Percentiles rank a stretch among this genome's conserved stretches.
These are phyloP conservation scores for Liparis tanakae DNA, from an alignment of 2,797 vertebrate genomes.

Conservation along the genomic window DNA sequence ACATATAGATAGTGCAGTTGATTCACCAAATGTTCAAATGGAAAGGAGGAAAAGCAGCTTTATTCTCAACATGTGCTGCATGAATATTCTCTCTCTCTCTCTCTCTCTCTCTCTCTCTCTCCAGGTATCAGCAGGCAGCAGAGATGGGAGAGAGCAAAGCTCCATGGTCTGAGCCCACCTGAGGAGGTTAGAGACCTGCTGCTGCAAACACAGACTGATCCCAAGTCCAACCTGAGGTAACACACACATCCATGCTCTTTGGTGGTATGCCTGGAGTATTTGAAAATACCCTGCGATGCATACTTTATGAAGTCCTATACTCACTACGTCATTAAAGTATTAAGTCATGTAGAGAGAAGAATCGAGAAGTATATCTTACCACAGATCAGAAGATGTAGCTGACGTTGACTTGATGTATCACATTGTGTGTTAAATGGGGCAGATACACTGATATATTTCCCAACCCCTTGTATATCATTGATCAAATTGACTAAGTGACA, in stretches of 20 bases:
- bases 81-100: neutral
- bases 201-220: conserved; percentile 72
- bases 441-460: neutral
- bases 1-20: too few relatives aligned
- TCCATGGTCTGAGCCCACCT: conserved; percentile 86
- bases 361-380: too few relatives aligned
- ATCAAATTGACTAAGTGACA: neutral
- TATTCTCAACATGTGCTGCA: too few relatives aligned
- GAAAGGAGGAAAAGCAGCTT: too few relatives aligned
- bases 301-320: neutral
- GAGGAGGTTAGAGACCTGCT: conserved; percentile 81
- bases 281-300: neutral
- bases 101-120: neutral
- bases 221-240: conserved; percentile 66
- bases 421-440: neutral
- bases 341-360: too few relatives aligned
- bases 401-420: too few relatives aligned
- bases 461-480: neutral
- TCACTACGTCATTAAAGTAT: neutral
- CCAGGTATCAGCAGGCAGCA: conserved; percentile 89
- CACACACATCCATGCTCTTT: conserved; percentile 4
- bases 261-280: neutral
- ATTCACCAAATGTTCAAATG: too few relatives aligned
- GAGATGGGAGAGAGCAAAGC: conserved; percentile 88
- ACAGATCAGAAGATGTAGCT: too few relatives aligned